These are phyloP conservation scores for Petrosia ficiformis DNA, from an alignment of 37 sponge, comb jelly and placozoan genomes.

Conservation along the genomic window DNA sequence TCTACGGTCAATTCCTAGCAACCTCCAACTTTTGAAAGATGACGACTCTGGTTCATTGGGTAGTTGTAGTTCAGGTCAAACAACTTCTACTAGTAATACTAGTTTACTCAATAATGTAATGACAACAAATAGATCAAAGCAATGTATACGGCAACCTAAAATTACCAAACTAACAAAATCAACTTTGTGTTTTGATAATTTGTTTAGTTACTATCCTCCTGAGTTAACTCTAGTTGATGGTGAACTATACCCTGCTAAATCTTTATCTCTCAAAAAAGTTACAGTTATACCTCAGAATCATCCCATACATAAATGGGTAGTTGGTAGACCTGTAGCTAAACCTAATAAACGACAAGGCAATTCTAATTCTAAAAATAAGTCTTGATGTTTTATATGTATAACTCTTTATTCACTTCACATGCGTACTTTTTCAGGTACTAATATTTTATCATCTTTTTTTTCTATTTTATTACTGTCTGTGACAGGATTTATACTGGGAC, in stretches of 20 bases:
- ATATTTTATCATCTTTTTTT: too few species aligned
- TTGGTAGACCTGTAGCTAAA: constrained; percentile 28
- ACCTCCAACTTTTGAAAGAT: background rate
- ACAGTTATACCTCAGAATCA: constrained; percentile 25
- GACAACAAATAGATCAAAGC: background rate
- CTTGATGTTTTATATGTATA: too few species aligned
- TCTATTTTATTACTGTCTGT: too few species aligned
- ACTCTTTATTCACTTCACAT: too few species aligned
- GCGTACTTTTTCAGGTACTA: too few species aligned
- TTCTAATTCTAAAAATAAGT: background rate
- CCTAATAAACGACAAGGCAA: background rate
- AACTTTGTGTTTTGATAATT: constrained; percentile 7
- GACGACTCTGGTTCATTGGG: background rate
- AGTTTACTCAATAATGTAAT: too few species aligned
- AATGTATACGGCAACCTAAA: background rate
- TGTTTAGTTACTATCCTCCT: constrained; percentile 30
- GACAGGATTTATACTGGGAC: too few species aligned
- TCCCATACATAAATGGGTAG: constrained; percentile 32
- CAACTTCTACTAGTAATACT: too few species aligned
- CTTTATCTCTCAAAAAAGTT: constrained; percentile 26
- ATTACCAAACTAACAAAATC: background rate
- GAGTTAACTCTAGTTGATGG: constrained; percentile 27
- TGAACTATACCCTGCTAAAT: constrained; percentile 35
- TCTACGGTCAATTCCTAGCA: background rate
- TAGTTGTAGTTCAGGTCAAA: too few species aligned